Evolutionary conservation across 2,888 invertebrate genomes (phyloP).

Genomic region (Trypoxylon attenuatum): DNA sequence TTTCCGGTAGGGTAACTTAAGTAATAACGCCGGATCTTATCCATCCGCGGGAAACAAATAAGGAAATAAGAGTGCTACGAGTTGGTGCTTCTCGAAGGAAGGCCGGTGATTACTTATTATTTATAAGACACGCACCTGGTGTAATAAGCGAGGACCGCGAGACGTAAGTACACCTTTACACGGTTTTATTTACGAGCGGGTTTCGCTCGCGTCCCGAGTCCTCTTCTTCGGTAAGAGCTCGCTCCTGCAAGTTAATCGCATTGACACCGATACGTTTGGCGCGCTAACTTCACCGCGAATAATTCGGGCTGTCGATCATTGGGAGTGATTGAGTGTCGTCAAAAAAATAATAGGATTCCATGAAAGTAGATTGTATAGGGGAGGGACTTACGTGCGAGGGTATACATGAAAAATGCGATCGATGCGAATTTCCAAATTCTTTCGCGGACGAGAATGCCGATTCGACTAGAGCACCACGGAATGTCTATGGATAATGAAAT

Average conservation of each 20-base stretch:
- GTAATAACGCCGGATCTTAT: neutral
- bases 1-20: neutral
- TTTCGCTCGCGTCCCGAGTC: neutral
- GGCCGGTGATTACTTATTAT: conserved; percentile 28
- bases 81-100: neutral
- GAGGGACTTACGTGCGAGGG: no score
- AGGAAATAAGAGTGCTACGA: neutral
- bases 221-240: neutral
- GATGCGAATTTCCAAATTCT: conserved; percentile 14
- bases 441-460: neutral
- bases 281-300: neutral
- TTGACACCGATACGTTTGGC: neutral
- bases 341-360: neutral
- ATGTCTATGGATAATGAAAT: conserved; percentile 29
- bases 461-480: neutral
- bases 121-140: conserved; percentile 20
- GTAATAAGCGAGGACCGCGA: conserved; percentile 21
- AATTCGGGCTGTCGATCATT: neutral
- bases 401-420: conserved; percentile 9
- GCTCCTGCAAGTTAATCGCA: neutral
- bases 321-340: neutral
- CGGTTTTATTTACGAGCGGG: conserved; percentile 15
- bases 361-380: neutral
- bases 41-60: conserved; percentile 11
- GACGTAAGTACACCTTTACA: conserved; percentile 17